Conservation (phyloP, 2,888 invertebrate species). For the Conistra vaccinii region DNA sequence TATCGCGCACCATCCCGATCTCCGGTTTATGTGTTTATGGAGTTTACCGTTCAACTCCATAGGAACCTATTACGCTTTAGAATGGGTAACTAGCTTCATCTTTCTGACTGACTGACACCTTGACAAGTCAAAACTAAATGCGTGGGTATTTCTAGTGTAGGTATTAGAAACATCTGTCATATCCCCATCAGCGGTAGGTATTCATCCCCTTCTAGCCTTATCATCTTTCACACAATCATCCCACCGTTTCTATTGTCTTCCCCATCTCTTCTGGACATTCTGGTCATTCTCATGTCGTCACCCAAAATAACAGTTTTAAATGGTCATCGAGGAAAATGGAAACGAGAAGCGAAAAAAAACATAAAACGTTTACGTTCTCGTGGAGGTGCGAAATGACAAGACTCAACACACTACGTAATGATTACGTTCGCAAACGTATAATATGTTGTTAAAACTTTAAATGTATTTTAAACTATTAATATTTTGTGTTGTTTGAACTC, state of each 20-base stretch:
- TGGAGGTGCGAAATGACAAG: slow-evolving; percentile 21
- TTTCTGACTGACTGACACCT: neutral
- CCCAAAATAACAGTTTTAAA: slow-evolving; percentile 1
- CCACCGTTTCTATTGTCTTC: neutral
- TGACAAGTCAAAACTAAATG: neutral
- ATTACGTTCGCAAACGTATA: slow-evolving; percentile 12
- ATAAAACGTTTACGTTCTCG: neutral
- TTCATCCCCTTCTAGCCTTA: no score
- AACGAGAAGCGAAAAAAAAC: neutral
- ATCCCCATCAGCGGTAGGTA: neutral
- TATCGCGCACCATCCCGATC: neutral
- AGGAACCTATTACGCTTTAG: neutral
- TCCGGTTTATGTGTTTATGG: neutral
- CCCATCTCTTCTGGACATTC: no score
- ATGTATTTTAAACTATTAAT: slow-evolving; percentile 28
- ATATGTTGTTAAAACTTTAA: slow-evolving; percentile 20
- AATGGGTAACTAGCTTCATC: neutral
- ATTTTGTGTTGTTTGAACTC: neutral
- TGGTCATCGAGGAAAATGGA: neutral
- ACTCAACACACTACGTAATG: slow-evolving; percentile 32
- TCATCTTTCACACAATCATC: neutral
- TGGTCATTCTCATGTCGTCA: no score
- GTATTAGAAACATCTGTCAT: neutral
- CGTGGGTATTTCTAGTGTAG: neutral
- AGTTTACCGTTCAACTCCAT: neutral